phyloP scores from a whole-genome alignment of 2,888 invertebrate genomes.

The Ornithoptera priamus region DNA sequence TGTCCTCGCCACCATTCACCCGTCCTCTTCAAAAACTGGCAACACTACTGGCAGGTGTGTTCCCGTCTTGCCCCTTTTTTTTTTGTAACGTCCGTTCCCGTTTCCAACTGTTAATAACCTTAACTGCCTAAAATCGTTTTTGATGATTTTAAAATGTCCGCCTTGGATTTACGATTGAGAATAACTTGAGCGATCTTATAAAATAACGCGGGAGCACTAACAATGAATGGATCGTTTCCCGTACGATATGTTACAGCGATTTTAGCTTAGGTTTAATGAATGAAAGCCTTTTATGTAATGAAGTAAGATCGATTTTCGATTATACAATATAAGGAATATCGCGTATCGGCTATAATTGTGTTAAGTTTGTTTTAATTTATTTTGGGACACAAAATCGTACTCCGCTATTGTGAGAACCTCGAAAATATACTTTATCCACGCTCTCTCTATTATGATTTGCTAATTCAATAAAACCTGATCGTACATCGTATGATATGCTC shows the following conservation, averaged over 20 bases:
- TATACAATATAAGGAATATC: slow-evolving; percentile 41
- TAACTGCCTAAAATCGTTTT: slow-evolving; percentile 36
- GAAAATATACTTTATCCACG: slow-evolving; percentile 32
- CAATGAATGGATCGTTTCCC: slow-evolving; percentile 78
- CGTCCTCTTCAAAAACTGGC: slow-evolving; percentile 77
- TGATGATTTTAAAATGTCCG: slow-evolving; percentile 34
- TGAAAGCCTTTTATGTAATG: slow-evolving; percentile 45
- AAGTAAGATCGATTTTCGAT: slow-evolving; percentile 36
- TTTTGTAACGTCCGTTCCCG: slow-evolving; percentile 77
- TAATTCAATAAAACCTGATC: slow-evolving; percentile 14
- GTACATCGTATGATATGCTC: background rate
- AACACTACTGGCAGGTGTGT: slow-evolving; percentile 79
- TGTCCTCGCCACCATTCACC: slow-evolving; percentile 68
- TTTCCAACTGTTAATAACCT: slow-evolving; percentile 41
- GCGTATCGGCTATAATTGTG: slow-evolving; percentile 52
- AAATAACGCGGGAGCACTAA: slow-evolving; percentile 59
- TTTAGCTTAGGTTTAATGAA: slow-evolving; percentile 49
- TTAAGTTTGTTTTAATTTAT: slow-evolving; percentile 62
- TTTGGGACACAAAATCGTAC: slow-evolving; percentile 60
- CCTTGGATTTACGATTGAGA: slow-evolving; percentile 38
- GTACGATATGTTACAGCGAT: slow-evolving; percentile 75
- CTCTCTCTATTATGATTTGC: slow-evolving; percentile 9
- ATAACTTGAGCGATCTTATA: slow-evolving; percentile 36
- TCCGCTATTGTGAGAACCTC: slow-evolving; percentile 43
- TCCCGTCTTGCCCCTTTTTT: slow-evolving; percentile 79